Base-by-base conservation (phyloP, 1,140 invertebrate species). In the Idris sp. region DNA sequence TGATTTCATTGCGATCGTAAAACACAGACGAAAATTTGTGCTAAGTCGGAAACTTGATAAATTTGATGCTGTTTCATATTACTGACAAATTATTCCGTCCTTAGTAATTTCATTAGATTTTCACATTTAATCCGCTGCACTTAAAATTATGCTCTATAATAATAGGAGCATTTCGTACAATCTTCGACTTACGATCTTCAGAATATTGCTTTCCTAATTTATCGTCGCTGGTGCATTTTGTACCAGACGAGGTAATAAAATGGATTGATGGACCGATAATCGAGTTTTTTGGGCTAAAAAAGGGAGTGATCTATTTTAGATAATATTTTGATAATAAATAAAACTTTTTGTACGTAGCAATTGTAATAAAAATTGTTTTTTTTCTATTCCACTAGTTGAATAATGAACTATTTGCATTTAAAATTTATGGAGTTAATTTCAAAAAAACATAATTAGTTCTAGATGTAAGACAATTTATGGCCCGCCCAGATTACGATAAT, bases 21-120 rank as follows among this genome's bases (percentile, higher is more conserved):
- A 68, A 62, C 33, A 35, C 28, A 48, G 22, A 40, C 18, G 49
- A 54, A 31, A 44, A 36, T 59, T 59, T 74, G 53, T 59, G 59
- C 35, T 54, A 53, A 74, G 44, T 74, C 10, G 38, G 8, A 18
- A 44, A 26, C 35, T 31, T 11, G 19, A 69, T 54, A 64, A 75
- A 64, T 76, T 65, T 31, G 53, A 65, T 49, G 65, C 58, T 31
- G 65, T 54, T 54, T 61, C 46, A 61, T 61, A 72, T 62, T 76
- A 68, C 62, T 36, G 59, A 71, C 67, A 62, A 72, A 72, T 76
- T 72, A 76, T 72, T 67, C 43, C 36, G 49, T 10, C 16, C 49
- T 36, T 18, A 30, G 61, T 72, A 67, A 76, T 76, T 76, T 65
- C 67, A 76, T 76, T 72, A 76, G 62, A 72, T 72, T 76, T 76